Conservation (phyloP, 2,888 invertebrate genomes). For the Electrophaes corylata region DNA sequence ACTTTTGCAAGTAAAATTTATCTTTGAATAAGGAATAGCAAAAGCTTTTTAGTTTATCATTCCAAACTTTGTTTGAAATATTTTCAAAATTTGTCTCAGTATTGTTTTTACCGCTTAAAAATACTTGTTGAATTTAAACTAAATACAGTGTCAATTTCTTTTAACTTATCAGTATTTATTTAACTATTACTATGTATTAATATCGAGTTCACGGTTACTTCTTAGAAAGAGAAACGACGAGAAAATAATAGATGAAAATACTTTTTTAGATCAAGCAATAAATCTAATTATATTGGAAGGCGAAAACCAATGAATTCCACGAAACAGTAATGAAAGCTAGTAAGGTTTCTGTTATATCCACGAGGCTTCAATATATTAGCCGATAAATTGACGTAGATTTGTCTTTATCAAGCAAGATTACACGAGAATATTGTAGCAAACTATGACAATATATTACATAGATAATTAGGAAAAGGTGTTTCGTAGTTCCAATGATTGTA, state of each 20-base stretch:
- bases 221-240: not conserved
- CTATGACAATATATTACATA: not conserved
- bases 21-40: slow-evolving; percentile 19
- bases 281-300: not conserved
- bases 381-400: slow-evolving; percentile 16
- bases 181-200: too few species aligned
- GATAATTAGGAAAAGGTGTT: not conserved
- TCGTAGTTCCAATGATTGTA: not conserved
- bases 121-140: too few species aligned
- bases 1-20: slow-evolving; percentile 22
- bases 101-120: too few species aligned
- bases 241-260: not conserved
- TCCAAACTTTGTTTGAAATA: not conserved
- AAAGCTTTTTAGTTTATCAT: slow-evolving; percentile 8
- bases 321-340: slow-evolving; percentile 7
- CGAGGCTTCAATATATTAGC: slow-evolving; percentile 24
- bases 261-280: not conserved
- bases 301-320: slow-evolving; percentile 15
- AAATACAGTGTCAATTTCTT: too few species aligned
- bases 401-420: slow-evolving; percentile 10
- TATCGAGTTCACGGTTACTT: too few species aligned
- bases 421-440: slow-evolving; percentile 1
- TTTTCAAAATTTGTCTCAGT: too few species aligned
- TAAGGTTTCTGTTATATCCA: slow-evolving; percentile 14
- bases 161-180: too few species aligned